Evolutionary conservation across 2,113 vertebrate species (phyloP), one percentile per base, ranked within the genome.

Genomic region (Jaculus jaculus): DNA sequence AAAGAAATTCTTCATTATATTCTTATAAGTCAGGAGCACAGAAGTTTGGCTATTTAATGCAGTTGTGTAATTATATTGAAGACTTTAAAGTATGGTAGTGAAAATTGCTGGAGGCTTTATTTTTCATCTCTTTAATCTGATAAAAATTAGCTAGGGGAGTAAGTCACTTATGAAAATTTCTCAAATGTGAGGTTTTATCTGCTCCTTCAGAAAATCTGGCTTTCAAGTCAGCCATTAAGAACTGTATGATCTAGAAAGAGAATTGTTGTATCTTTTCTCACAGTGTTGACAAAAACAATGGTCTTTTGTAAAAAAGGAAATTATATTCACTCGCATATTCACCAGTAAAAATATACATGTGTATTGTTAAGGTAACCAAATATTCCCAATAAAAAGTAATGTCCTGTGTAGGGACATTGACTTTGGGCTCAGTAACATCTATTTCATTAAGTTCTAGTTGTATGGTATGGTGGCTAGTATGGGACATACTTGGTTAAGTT

Each of bases 91-190:
- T 2, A 7, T 54, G 87, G 26, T 37, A 24, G 69, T 60, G 58
- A 93, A 94, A 85, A 18, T 71, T 16, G 5, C 34, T 72, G 10
- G 18, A 66, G 26, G 30, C 47, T 84, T 61, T 69, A 23, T 21
- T 87, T 84, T 78, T 84, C 39, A 51, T 51, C 12, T 89, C 4
- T 86, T 30, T 61, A 3, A 80, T 89, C 68, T 87, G 71, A 42
- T 85, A 37, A 93, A 93, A 80, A 34, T 94, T 6, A 78, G 21
- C 28, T 16, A 61, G 30, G 21, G 82, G 90, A 85, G 37, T 47
- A 89, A 88, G 72, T 12, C 39, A 51, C 37, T 58, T 83, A 39
- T 82, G 13, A 21, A 51, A 10, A 77, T 37, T 92, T 51, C 28
- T 82, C 9, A 92, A 83, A 61, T 15, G 13, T 72, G 42, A 71